Percentiles rank a stretch among this genome's conserved stretches.
These are phyloP conservation scores for Muricea muricata DNA, from an alignment of 92 coral and sea anemone species.

Conservation along the genomic window DNA sequence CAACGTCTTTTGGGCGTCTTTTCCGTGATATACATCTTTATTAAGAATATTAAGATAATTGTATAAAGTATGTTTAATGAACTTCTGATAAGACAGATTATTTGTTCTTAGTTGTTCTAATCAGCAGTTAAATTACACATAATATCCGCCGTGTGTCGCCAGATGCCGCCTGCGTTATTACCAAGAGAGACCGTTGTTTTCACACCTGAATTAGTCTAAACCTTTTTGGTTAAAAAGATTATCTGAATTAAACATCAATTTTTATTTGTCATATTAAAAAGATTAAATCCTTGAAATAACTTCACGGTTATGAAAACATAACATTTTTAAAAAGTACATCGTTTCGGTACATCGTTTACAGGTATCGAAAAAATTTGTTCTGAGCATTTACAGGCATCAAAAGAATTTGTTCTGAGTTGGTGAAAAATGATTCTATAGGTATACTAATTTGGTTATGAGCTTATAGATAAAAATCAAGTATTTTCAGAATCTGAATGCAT, in stretches of 20 bases:
- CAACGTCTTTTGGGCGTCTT: background rate
- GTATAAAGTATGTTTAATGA: slow-evolving; percentile 1
- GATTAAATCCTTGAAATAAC: background rate
- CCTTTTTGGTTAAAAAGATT: background rate
- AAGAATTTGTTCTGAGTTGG: too few relatives aligned
- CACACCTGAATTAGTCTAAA: background rate
- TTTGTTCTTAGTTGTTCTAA: slow-evolving; percentile 16
- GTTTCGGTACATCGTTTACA: too few relatives aligned
- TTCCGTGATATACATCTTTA: background rate
- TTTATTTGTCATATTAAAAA: background rate
- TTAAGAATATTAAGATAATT: slow-evolving; percentile 15
- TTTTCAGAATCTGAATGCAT: too few relatives aligned
- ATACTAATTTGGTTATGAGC: too few relatives aligned
- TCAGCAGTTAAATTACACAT: background rate
- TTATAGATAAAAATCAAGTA: too few relatives aligned
- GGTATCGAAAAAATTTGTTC: too few relatives aligned
- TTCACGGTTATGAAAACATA: too few relatives aligned
- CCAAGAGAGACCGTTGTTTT: background rate
- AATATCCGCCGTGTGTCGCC: background rate
- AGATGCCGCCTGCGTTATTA: background rate
- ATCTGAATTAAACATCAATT: too few relatives aligned
- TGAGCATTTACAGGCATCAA: too few relatives aligned
- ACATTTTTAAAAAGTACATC: too few relatives aligned
- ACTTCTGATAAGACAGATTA: slow-evolving; percentile 8
- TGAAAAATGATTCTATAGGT: too few relatives aligned